Evolutionary conservation across 2,797 vertebrate species (phyloP).

Genomic region (Cyprinodon diabolis): DNA sequence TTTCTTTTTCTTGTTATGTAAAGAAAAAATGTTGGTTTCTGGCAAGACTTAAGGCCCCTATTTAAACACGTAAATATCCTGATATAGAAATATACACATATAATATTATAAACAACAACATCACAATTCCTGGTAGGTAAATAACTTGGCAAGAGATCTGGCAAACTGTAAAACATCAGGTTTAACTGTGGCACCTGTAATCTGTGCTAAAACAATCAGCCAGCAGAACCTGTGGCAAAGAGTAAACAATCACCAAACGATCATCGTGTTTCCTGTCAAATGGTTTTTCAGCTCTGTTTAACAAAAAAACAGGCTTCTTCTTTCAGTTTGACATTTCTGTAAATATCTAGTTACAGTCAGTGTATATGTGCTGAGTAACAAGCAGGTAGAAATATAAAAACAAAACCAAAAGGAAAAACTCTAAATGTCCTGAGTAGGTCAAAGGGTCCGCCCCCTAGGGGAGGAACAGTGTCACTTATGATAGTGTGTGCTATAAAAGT

Average conservation of each 20-base stretch:
- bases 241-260: not conserved
- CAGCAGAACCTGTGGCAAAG: slow-evolving; percentile 13
- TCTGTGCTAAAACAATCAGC: not conserved
- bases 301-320: not conserved
- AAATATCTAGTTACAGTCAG: not conserved
- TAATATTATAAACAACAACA: not conserved
- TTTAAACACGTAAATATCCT: slow-evolving; percentile 12
- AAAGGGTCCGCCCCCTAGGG: no score
- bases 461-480: no score
- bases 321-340: not conserved
- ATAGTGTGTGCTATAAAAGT: no score
- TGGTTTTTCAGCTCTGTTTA: not conserved
- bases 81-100: not conserved
- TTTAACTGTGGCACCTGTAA: not conserved
- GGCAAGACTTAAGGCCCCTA: slow-evolving; percentile 39
- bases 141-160: slow-evolving; percentile 23
- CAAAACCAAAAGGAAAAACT: not conserved
- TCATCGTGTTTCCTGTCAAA: not conserved
- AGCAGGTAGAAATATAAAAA: not conserved
- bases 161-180: slow-evolving; percentile 10
- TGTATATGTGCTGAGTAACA: not conserved
- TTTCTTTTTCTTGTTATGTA: not conserved
- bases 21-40: not conserved
- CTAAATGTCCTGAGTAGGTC: not conserved
- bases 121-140: not conserved